Base-by-base conservation (phyloP, 2,113 vertebrate species). In the Zonotrichia leucophrys region DNA sequence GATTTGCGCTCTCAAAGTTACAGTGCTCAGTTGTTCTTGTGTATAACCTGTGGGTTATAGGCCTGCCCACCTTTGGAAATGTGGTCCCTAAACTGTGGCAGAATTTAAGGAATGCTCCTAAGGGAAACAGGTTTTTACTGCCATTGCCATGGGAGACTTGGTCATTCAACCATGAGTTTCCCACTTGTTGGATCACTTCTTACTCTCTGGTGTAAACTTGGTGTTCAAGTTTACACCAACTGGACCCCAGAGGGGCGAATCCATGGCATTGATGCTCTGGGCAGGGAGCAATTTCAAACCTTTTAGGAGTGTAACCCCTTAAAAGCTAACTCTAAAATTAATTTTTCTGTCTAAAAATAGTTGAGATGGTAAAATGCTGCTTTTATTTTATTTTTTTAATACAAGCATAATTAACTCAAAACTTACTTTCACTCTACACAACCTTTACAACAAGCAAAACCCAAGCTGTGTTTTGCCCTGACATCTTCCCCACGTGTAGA, bases 31-130 rank as follows among this genome's bases (percentile, higher is more conserved):
- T 52, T 86, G 52, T 89, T 74, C 33, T 70, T 74, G 46, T 44
- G 0, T 25, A 1, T 19, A 84, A 78, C 24, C 27, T 52, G 8
- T 44, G 63, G 46, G 3, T 49, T 70, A 15, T 18, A 3, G 0
- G 5, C 58, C 31, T 78, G 64, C 47, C 31, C 28, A 1, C 50
- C 35, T 72, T 39, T 0, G 0, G 18, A 22, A 42, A 35, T 8
- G 50, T 7, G 20, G 55, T 55, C 75, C 35, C 23, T 68, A 7
- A 53, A 13, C 19, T 15, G 47, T 5, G 0, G 12, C 78, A 46
- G 47, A 44, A 46, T 7, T 47, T 50, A 5, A 67, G 56, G 78
- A 42, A 47, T 33, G 16, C 10, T 16, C 19, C 5, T 2, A 9
- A 19, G 28, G 56, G 50, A 53, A 52, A 11, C 6, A 24, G 23